A percentile compares a stretch with the other conserved stretches of the same genome.
Evolutionary conservation across 2,888 invertebrate species (phyloP).

Genomic region (Dolichopus griseipennis): DNA sequence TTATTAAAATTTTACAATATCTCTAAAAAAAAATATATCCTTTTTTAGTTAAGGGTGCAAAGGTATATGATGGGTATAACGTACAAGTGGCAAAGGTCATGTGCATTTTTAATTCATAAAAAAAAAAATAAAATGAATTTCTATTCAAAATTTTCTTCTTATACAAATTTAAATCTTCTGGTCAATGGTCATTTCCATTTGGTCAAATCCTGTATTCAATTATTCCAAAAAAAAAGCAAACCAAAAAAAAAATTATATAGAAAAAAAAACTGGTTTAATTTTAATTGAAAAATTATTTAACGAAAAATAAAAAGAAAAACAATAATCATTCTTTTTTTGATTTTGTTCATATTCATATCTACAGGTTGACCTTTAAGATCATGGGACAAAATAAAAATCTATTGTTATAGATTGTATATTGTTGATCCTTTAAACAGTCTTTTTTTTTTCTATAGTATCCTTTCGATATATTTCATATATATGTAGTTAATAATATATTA

Average conservation of each 20-base stretch:
- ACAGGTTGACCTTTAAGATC: constrained; percentile 3
- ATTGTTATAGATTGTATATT: background rate
- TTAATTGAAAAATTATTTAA: background rate
- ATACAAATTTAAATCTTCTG: background rate
- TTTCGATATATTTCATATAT: too few species aligned
- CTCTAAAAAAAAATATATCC: too few species aligned
- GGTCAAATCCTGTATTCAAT: background rate
- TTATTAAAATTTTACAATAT: too few species aligned
- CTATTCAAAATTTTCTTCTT: background rate
- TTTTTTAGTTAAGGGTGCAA: background rate
- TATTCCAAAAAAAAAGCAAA: too few species aligned
- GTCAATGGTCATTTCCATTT: background rate
- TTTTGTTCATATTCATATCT: background rate
- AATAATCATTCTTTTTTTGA: too few species aligned
- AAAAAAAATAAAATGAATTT: too few species aligned
- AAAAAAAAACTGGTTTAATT: background rate
- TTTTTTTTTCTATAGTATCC: too few species aligned
- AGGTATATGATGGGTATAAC: background rate
- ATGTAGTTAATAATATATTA: too few species aligned
- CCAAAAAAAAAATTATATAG: background rate
- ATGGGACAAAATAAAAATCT: background rate
- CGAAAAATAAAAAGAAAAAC: too few species aligned
- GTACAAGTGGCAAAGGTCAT: constrained; percentile 12
- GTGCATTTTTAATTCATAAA: constrained; percentile 9
- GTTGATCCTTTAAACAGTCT: background rate